A percentile compares a stretch with the other conserved stretches of the same genome.
Conservation (phyloP, 2,113 vertebrate genomes). For the Ageneiosus marmoratus region DNA sequence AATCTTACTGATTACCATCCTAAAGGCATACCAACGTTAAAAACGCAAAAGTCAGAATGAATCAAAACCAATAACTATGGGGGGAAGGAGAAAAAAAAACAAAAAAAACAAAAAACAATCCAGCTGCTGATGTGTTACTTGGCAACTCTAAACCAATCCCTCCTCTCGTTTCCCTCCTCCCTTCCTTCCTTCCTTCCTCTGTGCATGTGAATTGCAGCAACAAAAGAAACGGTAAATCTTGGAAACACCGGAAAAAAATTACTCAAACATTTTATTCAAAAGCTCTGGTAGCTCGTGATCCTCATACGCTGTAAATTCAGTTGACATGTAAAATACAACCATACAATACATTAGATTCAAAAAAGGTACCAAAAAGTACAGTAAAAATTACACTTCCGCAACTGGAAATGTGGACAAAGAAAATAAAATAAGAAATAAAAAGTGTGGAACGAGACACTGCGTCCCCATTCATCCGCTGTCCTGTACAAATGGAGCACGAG, state of each 20-base stretch:
- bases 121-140: slow-evolving; percentile 12
- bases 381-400: slow-evolving; percentile 99
- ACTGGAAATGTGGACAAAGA: slow-evolving; percentile 95
- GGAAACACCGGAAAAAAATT: slow-evolving; percentile 61
- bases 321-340: slow-evolving; percentile 99
- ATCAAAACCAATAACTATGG: neutral
- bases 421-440: slow-evolving; percentile 99
- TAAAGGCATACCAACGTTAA: slow-evolving; percentile 66
- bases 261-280: slow-evolving; percentile 87
- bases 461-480: slow-evolving; percentile 90
- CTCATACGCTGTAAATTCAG: slow-evolving; percentile 91
- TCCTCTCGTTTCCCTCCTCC: slow-evolving; percentile 55
- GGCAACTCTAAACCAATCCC: slow-evolving; percentile 66
- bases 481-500: slow-evolving; percentile 84
- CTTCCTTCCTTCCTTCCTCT: slow-evolving; percentile 38
- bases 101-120: no score
- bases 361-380: slow-evolving; percentile 99
- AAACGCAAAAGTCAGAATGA: slow-evolving; percentile 65
- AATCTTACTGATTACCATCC: slow-evolving; percentile 69
- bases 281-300: slow-evolving; percentile 83
- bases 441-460: slow-evolving; percentile 90
- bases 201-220: slow-evolving; percentile 69
- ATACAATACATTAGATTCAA: slow-evolving; percentile 99
- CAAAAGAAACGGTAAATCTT: slow-evolving; percentile 68
- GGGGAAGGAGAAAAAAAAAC: neutral